Evolutionary conservation across 2,797 vertebrate species (phyloP), one percentile per base, ranked within the genome.

Genomic region (Ibycter americanus): DNA sequence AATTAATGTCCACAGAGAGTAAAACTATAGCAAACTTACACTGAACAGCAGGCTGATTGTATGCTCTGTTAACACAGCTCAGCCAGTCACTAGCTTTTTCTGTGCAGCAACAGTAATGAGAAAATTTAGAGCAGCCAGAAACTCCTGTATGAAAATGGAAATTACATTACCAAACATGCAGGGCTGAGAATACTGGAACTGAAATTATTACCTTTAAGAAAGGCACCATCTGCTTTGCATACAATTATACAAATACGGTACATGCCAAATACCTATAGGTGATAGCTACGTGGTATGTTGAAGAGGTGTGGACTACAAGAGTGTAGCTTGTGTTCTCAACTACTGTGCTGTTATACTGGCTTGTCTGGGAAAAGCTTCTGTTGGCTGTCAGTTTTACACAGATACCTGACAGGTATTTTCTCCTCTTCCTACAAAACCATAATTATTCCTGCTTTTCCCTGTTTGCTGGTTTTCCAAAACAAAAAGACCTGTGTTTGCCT

Each of bases 281-380:
- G 40, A 42, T 40, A 77, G 32, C n/a, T 44, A 61, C 2, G 0
- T 55, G 47, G 21, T 20, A 31, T 0, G 0, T 51, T 71, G 66
- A 32, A 77, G 67, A 87, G 22, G 62, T 76, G 66, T 51, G 42
- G 34, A 44, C 40, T 67, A 19, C 36, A 80, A 16, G 44, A 77
- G 32, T 18, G 22, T n/a, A 59, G 71, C 52, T 73, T 54, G 26
- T 78, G 56, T 51, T 76, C 32, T 27, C 56, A 22, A 46, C 31
- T 63, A 1, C 17, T 32, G 18, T 55, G 59, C 55, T 73, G 22
- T n/a, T 85, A 18, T 11, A 27, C 56, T 58, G 31, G 18, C 65
- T 62, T 29, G 36, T 42, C 51, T 76, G 54, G 17, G 65, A 72
- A 67, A 58, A 92, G 34, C 56, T 81, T 34, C 71, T 62, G 9